A percentile compares a stretch with the other conserved stretches of the same genome.
Conservation (phyloP, 1,140 invertebrate genomes). For the Drosophila bifasciata region DNA sequence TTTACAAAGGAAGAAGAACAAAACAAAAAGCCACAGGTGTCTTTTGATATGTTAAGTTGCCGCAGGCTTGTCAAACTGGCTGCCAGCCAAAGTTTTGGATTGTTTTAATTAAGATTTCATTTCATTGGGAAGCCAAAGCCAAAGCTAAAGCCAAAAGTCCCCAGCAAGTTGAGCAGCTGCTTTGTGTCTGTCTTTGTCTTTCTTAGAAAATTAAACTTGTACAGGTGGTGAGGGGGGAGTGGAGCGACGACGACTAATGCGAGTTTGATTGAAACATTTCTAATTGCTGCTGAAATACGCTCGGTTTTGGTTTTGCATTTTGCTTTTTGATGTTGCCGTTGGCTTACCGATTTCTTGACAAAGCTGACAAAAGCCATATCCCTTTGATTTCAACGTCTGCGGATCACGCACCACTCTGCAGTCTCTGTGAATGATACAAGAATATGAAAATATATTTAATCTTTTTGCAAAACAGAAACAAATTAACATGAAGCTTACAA, state of each 20-base stretch:
- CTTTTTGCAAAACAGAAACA: conserved; percentile 17
- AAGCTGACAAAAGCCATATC: conserved; percentile 99
- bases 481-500: conserved; percentile 27
- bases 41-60: conserved; percentile 61
- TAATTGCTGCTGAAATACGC: conserved; percentile 41
- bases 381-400: conserved; percentile 99
- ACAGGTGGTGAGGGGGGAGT: no score
- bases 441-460: conserved; percentile 33
- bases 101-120: conserved; percentile 65
- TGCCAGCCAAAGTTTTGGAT: conserved; percentile 36
- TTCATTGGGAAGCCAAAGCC: conserved; percentile 1
- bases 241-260: no score
- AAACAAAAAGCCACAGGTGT: conserved; percentile 47
- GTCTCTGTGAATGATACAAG: conserved; percentile 90
- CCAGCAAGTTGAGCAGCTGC: no score
- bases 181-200: conserved; percentile 27
- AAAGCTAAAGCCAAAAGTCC: no score
- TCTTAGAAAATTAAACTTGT: conserved; percentile 60
- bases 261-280: conserved; percentile 57
- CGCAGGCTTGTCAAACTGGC: conserved; percentile 24
- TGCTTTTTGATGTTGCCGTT: conserved; percentile 45
- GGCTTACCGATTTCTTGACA: conserved; percentile 97
- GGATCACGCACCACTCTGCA: conserved; percentile 99
- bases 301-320: background rate
- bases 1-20: conserved; percentile 5